These are phyloP conservation scores for Etheostoma cragini DNA, from an alignment of 2,113 vertebrate genomes.

Conservation along the genomic window DNA sequence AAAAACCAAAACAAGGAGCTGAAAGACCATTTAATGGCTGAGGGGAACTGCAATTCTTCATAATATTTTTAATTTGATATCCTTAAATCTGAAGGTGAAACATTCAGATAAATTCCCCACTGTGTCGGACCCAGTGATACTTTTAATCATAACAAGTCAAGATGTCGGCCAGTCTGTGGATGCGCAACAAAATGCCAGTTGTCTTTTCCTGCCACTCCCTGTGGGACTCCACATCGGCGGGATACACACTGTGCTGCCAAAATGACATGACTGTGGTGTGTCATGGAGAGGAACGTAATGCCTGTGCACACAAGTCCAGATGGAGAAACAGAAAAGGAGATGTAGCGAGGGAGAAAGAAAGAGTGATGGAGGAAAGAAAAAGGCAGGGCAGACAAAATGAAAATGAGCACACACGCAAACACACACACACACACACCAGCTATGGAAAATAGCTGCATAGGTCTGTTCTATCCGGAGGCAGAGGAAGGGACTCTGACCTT, in stretches of 20 bases:
- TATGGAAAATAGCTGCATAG: constrained; percentile 73
- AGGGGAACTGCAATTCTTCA: background rate
- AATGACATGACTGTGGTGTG: constrained; percentile 76
- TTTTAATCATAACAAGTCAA: background rate
- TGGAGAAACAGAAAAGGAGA: constrained; percentile 66
- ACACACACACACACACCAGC: constrained; percentile 43
- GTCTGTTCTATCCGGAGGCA: constrained; percentile 78
- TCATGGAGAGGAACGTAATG: constrained; percentile 77
- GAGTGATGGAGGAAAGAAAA: constrained; percentile 39
- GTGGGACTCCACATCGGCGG: constrained; percentile 64
- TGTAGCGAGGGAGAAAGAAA: constrained; percentile 14
- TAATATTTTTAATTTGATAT: background rate
- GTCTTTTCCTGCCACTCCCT: constrained; percentile 68
- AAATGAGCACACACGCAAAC: constrained; percentile 44
- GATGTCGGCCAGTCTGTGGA: constrained; percentile 32
- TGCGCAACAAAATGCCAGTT: constrained; percentile 55
- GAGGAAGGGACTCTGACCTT: constrained; percentile 80
- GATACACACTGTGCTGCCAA: constrained; percentile 72
- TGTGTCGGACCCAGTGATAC: background rate
- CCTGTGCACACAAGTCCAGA: constrained; percentile 71
- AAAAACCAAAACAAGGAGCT: constrained; percentile 8
- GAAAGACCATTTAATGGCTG: background rate
- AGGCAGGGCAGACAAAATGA: constrained; percentile 46
- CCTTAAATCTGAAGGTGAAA: background rate
- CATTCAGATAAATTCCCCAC: background rate